These are phyloP conservation scores for Pegea sp. DNA, from an alignment of 23 tunicate species.

Conservation along the genomic window DNA sequence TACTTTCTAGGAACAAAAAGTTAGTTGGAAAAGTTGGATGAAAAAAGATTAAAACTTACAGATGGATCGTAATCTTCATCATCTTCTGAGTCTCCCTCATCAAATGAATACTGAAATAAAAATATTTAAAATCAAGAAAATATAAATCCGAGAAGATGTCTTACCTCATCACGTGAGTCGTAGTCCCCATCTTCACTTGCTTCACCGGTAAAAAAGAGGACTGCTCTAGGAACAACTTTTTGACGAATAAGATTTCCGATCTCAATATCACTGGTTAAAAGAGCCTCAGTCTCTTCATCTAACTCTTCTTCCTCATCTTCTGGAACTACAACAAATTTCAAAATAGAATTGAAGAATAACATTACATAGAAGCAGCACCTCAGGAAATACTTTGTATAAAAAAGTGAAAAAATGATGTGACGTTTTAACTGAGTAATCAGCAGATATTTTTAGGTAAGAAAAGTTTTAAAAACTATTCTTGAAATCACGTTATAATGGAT, in stretches of 20 bases:
- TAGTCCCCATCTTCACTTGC: constrained; percentile 58
- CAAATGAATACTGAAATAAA: constrained; percentile 29
- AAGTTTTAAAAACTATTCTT: too few species aligned
- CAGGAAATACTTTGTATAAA: too few species aligned
- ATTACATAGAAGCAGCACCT: too few species aligned
- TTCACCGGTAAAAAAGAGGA: constrained; percentile 97
- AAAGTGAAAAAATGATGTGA: too few species aligned
- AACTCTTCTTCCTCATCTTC: constrained; percentile 45
- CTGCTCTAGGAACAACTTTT: constrained; percentile 80
- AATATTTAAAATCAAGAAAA: background rate
- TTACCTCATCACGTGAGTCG: constrained; percentile 90
- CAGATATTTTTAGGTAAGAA: too few species aligned
- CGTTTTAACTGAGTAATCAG: too few species aligned
- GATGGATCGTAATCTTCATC: constrained; percentile 88
- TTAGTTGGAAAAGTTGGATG: constrained; percentile 1
- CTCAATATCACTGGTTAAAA: constrained; percentile 80
- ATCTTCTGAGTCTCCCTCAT: constrained; percentile 40
- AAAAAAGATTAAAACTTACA: constrained; percentile 5
- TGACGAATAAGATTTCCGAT: constrained; percentile 87
- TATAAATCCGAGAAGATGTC: constrained; percentile 27
- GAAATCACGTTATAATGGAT: too few species aligned
- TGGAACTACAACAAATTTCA: constrained; percentile 43
- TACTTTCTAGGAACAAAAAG: background rate
- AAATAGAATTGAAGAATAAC: too few species aligned
- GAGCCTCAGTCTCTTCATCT: constrained; percentile 89